phyloP scores from a whole-genome alignment of 2,113 vertebrate species.

The Pterocles orientalis region DNA sequence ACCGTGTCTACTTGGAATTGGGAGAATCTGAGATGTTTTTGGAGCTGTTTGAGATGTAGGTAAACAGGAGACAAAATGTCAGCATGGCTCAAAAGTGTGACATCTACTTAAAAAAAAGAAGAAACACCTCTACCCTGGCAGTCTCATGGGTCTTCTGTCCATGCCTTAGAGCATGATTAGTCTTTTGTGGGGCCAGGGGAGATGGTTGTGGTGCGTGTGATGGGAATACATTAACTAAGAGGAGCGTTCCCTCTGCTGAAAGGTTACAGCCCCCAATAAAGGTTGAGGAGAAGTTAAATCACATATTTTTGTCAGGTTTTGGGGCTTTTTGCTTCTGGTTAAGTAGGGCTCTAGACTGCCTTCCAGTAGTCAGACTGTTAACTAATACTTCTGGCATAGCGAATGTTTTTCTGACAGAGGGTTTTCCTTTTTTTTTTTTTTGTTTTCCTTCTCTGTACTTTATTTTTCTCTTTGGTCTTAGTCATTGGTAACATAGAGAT shows the following conservation, averaged over 20 bases:
- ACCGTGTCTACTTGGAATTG: accelerated
- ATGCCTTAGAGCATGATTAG: not conserved
- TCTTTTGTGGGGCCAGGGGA: not conserved
- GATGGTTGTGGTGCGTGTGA: not conserved
- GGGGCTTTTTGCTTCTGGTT: not conserved
- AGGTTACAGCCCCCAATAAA: not conserved
- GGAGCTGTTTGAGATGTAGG: not conserved
- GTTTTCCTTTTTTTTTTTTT: not conserved
- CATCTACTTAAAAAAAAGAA: not conserved
- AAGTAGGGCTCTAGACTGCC: not conserved
- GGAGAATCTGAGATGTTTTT: not conserved
- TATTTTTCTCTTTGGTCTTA: constrained; percentile 34
- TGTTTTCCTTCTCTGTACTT: not conserved
- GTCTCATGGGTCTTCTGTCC: not conserved
- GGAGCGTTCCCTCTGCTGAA: not conserved
- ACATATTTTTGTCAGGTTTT: not conserved
- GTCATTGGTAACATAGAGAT: not conserved
- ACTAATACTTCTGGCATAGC: not conserved
- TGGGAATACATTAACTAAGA: not conserved
- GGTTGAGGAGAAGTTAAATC: not conserved
- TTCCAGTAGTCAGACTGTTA: not conserved
- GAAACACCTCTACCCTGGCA: not conserved
- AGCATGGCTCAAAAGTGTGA: not conserved
- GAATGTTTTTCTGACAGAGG: not conserved
- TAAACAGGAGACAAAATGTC: not conserved